These are phyloP conservation scores for Hololepta plana DNA, from an alignment of 2,888 invertebrate species.

Conservation along the genomic window DNA sequence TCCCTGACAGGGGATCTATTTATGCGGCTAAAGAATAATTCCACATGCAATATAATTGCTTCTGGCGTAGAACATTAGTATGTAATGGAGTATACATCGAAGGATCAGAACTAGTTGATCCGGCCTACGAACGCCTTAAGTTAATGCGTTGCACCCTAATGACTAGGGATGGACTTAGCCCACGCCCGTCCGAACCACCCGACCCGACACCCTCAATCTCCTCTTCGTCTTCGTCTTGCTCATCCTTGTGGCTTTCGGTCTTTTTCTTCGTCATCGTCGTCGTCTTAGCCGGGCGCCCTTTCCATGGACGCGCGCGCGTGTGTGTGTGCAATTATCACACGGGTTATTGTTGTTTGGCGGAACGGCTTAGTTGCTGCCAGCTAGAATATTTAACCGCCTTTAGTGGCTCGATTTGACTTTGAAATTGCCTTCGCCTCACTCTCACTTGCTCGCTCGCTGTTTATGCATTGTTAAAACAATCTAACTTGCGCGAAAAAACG, in stretches of 20 bases:
- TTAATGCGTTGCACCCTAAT: slow-evolving; percentile 26
- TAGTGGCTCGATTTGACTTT: slow-evolving; percentile 25
- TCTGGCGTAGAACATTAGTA: slow-evolving; percentile 24
- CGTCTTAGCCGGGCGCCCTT: slow-evolving; percentile 14
- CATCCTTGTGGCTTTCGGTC: neutral
- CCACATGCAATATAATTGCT: slow-evolving; percentile 14
- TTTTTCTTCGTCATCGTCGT: neutral
- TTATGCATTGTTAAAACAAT: slow-evolving; percentile 15
- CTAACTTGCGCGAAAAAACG: slow-evolving; percentile 8
- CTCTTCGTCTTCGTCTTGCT: slow-evolving; percentile 13
- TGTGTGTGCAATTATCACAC: slow-evolving; percentile 27
- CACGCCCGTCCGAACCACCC: slow-evolving; percentile 3
- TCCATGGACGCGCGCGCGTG: no score
- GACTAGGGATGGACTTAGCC: slow-evolving; percentile 19
- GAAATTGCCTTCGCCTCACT: slow-evolving; percentile 24
- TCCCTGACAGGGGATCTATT: no score
- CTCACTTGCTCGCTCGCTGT: no score
- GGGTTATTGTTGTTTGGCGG: slow-evolving; percentile 28
- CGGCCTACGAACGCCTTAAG: slow-evolving; percentile 25
- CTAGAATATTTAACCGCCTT: slow-evolving; percentile 25
- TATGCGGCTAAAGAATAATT: no score
- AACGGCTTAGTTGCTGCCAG: slow-evolving; percentile 23
- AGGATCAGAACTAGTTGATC: slow-evolving; percentile 23
- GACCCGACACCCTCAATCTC: slow-evolving; percentile 3
- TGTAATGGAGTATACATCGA: slow-evolving; percentile 25